phyloP scores from a whole-genome alignment of 2,888 invertebrate genomes.

The Amitus sp. region DNA sequence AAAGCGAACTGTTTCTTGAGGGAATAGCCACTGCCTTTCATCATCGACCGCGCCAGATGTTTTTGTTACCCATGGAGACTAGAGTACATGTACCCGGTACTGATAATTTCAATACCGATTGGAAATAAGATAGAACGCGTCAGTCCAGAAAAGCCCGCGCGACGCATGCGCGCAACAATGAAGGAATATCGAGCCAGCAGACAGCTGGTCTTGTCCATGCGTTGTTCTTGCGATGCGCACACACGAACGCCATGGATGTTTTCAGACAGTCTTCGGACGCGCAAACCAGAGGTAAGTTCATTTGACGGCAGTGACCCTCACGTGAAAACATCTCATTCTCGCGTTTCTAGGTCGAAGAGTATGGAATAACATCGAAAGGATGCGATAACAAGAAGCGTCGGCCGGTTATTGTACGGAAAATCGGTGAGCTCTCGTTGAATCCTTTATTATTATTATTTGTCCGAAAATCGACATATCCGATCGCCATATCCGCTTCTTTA shows the following conservation, averaged over 20 bases:
- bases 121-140: too few species aligned
- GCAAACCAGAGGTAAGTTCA: slow-evolving; percentile 31
- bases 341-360: slow-evolving; percentile 33
- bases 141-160: slow-evolving; percentile 33
- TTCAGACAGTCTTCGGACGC: slow-evolving; percentile 40
- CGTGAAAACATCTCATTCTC: slow-evolving; percentile 39
- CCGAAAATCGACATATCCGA: not conserved
- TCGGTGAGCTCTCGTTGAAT: slow-evolving; percentile 45
- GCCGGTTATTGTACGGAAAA: slow-evolving; percentile 52
- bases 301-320: slow-evolving; percentile 27
- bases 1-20: too few species aligned
- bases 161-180: slow-evolving; percentile 57
- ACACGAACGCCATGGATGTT: slow-evolving; percentile 37
- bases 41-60: too few species aligned
- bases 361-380: slow-evolving; percentile 35
- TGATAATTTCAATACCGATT: too few species aligned
- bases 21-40: too few species aligned
- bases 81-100: too few species aligned
- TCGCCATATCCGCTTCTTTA: too few species aligned
- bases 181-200: slow-evolving; percentile 63
- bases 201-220: slow-evolving; percentile 49
- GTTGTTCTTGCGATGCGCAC: slow-evolving; percentile 36
- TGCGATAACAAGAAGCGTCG: slow-evolving; percentile 45
- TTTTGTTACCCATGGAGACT: too few species aligned
- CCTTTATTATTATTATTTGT: too few species aligned